phyloP scores from a whole-genome alignment of 2,113 vertebrate genomes.

The Cnemophilus loriae region DNA sequence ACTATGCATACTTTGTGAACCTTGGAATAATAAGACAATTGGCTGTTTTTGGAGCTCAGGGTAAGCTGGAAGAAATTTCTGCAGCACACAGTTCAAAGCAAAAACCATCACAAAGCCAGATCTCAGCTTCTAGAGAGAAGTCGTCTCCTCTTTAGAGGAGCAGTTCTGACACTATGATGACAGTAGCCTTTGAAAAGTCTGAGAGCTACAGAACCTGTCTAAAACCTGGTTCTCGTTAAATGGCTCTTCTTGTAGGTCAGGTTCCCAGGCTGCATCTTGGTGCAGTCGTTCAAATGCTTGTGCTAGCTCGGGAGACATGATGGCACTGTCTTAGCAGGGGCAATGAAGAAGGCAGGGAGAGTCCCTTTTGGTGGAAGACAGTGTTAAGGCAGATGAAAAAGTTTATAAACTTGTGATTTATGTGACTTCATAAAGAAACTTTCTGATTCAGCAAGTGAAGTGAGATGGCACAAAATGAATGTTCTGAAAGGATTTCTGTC shows the following conservation, averaged over 20 bases:
- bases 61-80: neutral
- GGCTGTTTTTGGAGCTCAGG: neutral
- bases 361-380: neutral
- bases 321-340: neutral
- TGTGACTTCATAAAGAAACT: neutral
- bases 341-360: neutral
- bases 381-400: neutral
- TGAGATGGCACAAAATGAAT: neutral
- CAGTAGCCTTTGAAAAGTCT: neutral
- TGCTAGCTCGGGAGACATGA: neutral
- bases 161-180: neutral
- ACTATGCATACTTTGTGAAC: neutral
- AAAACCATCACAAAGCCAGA: neutral
- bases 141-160: neutral
- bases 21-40: neutral
- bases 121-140: neutral
- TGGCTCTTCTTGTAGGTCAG: neutral
- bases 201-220: neutral
- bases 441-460: neutral
- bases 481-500: neutral
- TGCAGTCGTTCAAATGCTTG: neutral
- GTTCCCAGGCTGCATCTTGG: neutral
- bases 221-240: neutral
- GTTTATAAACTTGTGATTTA: neutral
- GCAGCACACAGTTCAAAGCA: neutral